Conservation (phyloP, 1,140 invertebrate species). For the Penaeus indicus region DNA sequence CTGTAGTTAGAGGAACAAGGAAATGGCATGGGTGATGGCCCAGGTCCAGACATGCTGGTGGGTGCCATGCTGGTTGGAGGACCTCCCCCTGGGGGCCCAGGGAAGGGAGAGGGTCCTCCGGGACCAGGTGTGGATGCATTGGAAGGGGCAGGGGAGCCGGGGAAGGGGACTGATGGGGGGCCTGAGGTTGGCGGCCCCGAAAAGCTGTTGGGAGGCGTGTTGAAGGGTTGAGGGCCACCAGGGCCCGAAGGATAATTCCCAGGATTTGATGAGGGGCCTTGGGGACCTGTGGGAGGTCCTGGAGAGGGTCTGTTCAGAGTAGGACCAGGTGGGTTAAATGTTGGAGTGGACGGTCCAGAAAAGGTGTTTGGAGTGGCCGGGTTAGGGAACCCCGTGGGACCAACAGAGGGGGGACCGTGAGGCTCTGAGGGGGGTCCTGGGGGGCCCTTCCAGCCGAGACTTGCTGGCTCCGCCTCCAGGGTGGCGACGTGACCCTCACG, state of each 20-base stretch:
- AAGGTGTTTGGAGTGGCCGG: conserved; percentile 63
- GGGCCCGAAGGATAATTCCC: conserved; percentile 58
- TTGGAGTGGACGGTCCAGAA: conserved; percentile 63
- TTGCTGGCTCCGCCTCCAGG: conserved; percentile 66
- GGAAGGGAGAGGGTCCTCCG: conserved; percentile 65
- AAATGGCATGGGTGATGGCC: conserved; percentile 64
- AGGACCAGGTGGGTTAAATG: conserved; percentile 62
- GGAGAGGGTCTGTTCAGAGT: conserved; percentile 62
- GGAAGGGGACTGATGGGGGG: conserved; percentile 66
- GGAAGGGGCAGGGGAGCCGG: conserved; percentile 66
- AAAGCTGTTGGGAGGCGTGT: conserved; percentile 67
- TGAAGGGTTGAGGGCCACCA: conserved; percentile 65
- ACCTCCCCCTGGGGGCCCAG: conserved; percentile 64
- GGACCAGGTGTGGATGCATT: conserved; percentile 67
- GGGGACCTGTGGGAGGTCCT: conserved; percentile 60
- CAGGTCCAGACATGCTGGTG: conserved; percentile 60
- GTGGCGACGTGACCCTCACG: conserved; percentile 65
- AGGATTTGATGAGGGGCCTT: conserved; percentile 49
- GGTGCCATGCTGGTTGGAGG: conserved; percentile 59
- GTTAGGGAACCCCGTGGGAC: conserved; percentile 64
- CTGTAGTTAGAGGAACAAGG: conserved; percentile 66
- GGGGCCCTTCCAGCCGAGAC: conserved; percentile 66
- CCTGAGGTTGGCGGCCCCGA: conserved; percentile 66
- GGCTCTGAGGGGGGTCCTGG: conserved; percentile 65
- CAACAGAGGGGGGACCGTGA: conserved; percentile 65